Base-by-base conservation (phyloP, 2,113 vertebrate species). In the Alethe diademata region DNA sequence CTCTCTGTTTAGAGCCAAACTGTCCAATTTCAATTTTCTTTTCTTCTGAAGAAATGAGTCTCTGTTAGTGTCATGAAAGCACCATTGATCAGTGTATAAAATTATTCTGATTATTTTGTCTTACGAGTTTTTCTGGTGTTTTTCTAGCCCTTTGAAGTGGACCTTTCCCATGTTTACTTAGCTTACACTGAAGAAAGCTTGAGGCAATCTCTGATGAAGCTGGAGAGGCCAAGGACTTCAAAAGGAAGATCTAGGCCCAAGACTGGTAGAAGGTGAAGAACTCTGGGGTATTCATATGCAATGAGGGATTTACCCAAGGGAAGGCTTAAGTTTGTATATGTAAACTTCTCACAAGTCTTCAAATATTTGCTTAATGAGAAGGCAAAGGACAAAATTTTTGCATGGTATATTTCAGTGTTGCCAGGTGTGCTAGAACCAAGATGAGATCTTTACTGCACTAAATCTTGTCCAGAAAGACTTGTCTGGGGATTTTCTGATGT, bases 181-280 rank as follows among this genome's bases (percentile, higher is more conserved):
- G 99, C 99, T 78, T 99, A 99, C 92, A 99, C 99, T 5, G 99
- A 99, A 92, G 99, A 99, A 92, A 99, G 99, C 95, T 98, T 99
- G 95, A 98, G 98, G 62, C 99, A 99, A 95, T 99, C 99, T 24
- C 95, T 99, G 94, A 98, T 99, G 99, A 99, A 98, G 80, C 96
- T 99, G 60, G 99, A 99, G 96, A 98, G 99, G 92, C 99, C 99
- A 0, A 98, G 98, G 78, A 99, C 99, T 58, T 99, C 99, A 33
- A 99, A 99, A 97, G 99, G 98, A 91, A 99, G 98, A 95, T 98
- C 98, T 61, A 98, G 99, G 94, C 99, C 99, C 69, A 99, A 99
- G 97, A 99, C 98, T 2, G 98, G 99, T 36, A 98, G 99, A 97
- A 99, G 99, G 99, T 99, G 97, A 98, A 96, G 81, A 76, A 31